These are phyloP conservation scores for Alitta virens DNA, from an alignment of 2,888 invertebrate species.

Conservation along the genomic window DNA sequence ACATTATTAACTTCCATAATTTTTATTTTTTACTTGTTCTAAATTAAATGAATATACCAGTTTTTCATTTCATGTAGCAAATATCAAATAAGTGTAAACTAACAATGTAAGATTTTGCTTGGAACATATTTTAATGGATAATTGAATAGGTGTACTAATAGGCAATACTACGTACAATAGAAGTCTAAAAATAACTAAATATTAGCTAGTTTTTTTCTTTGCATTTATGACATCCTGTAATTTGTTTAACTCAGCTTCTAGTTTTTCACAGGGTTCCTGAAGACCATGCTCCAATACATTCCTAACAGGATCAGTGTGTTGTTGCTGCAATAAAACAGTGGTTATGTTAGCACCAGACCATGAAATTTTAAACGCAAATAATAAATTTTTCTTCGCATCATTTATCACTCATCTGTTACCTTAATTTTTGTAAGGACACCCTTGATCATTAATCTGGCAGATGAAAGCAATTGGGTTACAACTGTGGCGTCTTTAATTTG, in stretches of 20 bases:
- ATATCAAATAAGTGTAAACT: too few relatives aligned
- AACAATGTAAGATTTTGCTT: too few relatives aligned
- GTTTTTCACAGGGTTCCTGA: not conserved
- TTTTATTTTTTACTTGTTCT: too few relatives aligned
- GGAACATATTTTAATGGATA: too few relatives aligned
- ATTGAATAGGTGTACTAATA: too few relatives aligned
- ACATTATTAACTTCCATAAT: too few relatives aligned
- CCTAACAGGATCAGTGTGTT: not conserved
- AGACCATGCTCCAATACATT: not conserved
- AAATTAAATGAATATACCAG: too few relatives aligned
- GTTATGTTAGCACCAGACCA: not conserved
- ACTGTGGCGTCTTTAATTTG: constrained; percentile 3
- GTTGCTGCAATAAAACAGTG: not conserved
- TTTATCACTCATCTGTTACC: constrained; percentile 32
- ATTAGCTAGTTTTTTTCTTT: too few relatives aligned
- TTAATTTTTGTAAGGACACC: constrained; percentile 42
- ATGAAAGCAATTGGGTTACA: constrained; percentile 39
- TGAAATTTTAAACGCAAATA: not conserved
- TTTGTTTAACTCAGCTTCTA: not conserved
- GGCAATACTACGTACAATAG: too few relatives aligned
- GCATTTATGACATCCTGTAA: not conserved
- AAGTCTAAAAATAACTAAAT: too few relatives aligned
- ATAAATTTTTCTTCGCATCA: not conserved
- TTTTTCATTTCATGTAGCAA: too few relatives aligned
- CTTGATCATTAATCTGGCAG: constrained; percentile 47